Conservation (phyloP, 2,888 invertebrate species). For the Xanthorhoe spadicearia region DNA sequence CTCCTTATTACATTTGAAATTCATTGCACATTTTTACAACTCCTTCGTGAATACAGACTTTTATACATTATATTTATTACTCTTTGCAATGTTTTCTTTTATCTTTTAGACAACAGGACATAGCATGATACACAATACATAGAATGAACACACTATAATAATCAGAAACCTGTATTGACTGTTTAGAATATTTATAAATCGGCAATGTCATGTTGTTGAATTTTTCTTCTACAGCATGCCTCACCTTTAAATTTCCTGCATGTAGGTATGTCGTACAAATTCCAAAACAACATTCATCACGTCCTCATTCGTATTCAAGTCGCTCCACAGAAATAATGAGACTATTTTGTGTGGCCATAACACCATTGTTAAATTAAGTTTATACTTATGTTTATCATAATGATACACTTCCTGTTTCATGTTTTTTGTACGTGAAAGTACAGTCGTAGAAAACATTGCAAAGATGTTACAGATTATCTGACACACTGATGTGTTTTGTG, state of each 20-base stretch:
- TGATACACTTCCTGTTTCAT: conserved; percentile 27
- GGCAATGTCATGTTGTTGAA: conserved; percentile 61
- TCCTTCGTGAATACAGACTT: conserved; percentile 49
- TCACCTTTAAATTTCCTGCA: conserved; percentile 59
- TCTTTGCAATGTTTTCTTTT: conserved; percentile 84
- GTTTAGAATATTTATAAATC: conserved; percentile 37
- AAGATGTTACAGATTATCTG: conserved; percentile 54
- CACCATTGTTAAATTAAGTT: conserved; percentile 46
- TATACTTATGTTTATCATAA: conserved; percentile 42
- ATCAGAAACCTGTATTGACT: conserved; percentile 19
- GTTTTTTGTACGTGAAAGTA: conserved; percentile 30
- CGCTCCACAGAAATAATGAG: conserved; percentile 57
- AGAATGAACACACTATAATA: conserved; percentile 40
- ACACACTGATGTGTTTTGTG: conserved; percentile 22
- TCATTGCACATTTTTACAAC: conserved; percentile 16
- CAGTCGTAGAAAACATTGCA: conserved; percentile 78
- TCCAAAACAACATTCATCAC: conserved; percentile 56
- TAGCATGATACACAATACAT: conserved; percentile 51
- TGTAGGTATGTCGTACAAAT: conserved; percentile 54
- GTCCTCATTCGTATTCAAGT: conserved; percentile 55
- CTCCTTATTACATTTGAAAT: conserved; percentile 18
- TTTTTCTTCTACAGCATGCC: conserved; percentile 64
- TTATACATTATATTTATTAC: conserved; percentile 57
- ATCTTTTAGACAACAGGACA: conserved; percentile 58
- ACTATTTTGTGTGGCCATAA: conserved; percentile 82